Percentiles rank a stretch among this genome's conserved stretches.
Evolutionary conservation across 2,113 vertebrate species (phyloP).

Genomic region (Emydocephalus ijimae): DNA sequence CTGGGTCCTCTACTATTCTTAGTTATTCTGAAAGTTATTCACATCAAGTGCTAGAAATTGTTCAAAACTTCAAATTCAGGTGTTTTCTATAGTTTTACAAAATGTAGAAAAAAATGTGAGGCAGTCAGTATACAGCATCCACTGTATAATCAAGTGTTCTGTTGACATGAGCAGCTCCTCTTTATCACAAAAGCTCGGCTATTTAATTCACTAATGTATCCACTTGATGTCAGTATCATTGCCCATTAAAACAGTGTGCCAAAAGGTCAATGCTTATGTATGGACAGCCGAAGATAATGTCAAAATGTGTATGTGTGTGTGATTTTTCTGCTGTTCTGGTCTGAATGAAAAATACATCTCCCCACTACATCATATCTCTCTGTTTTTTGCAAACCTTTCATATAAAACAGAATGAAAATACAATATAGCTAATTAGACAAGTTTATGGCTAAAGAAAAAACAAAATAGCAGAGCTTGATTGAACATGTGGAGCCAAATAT

Average conservation of each 20-base stretch:
- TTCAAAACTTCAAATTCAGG: neutral
- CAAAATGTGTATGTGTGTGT: neutral
- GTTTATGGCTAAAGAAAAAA: neutral
- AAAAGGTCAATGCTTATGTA: conserved; percentile 35
- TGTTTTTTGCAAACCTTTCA: neutral
- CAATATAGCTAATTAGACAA: neutral
- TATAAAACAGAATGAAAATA: neutral
- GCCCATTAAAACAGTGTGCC: conserved; percentile 51
- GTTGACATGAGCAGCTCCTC: conserved; percentile 37
- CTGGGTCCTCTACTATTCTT: neutral
- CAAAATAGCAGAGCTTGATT: neutral
- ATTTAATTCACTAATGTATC: conserved; percentile 60
- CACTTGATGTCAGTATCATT: conserved; percentile 68
- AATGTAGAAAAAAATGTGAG: neutral
- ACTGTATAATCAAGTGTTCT: conserved; percentile 24
- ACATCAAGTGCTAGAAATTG: neutral
- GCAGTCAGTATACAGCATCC: conserved; percentile 2
- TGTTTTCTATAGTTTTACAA: neutral
- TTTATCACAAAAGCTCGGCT: conserved; percentile 18
- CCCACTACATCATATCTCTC: neutral
- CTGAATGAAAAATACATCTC: neutral
- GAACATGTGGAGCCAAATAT: neutral
- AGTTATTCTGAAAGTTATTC: neutral
- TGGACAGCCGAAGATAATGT: neutral
- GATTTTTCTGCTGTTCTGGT: conserved; percentile 4